Evolutionary conservation across 2,113 vertebrate genomes (phyloP), one percentile per base, ranked within the genome.

Genomic region (Pyrgilauda ruficollis): DNA sequence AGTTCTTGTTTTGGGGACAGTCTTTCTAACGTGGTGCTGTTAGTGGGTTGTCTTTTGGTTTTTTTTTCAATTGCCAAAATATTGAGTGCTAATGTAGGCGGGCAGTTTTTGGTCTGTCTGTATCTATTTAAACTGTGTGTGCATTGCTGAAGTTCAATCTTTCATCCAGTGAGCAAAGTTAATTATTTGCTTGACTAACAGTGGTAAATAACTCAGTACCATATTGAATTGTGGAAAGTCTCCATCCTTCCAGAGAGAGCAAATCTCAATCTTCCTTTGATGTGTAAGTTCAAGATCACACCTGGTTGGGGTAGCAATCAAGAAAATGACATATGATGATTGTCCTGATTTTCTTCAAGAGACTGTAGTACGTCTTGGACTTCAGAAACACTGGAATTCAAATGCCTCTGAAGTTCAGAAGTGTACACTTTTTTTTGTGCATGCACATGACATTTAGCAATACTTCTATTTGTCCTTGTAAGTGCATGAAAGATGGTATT

Each of bases 361-460:
- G 58, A 14, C 7, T 74, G 14, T 43, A 43, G 26, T 58, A 53
- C 24, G 30, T 46, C n/a, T 73, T 70, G 11, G 43, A 33, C 49
- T 89, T 91, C 35, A 52, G 69, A 82, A 67, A 68, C 17, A 28
- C 23, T 31, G n/a, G 28, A 67, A 75, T 82, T 53, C n/a, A 78
- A 52, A 78, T 67, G 17, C 52, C 28, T 67, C 47, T 66, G 15
- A 74, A 78, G n/a, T 41, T 67, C 28, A 64, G 44, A 64, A 69
- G 5, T 22, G 10, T 61, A 19, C 7, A 3, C 6, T 53, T 62
- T 53, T 58, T 69, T 12, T 28, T 79, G 23, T 87, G 18, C 31
- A n/a, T 21, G 23, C 0, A 1, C 0, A 5, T 76, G 27, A 47
- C 11, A 9, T 61, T 41, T 47, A 37, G 14, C n/a, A 83, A 11